Evolutionary conservation across 2,888 invertebrate species (phyloP), one percentile per base, ranked within the genome.

Genomic region (Archaeoteleia sp.): DNA sequence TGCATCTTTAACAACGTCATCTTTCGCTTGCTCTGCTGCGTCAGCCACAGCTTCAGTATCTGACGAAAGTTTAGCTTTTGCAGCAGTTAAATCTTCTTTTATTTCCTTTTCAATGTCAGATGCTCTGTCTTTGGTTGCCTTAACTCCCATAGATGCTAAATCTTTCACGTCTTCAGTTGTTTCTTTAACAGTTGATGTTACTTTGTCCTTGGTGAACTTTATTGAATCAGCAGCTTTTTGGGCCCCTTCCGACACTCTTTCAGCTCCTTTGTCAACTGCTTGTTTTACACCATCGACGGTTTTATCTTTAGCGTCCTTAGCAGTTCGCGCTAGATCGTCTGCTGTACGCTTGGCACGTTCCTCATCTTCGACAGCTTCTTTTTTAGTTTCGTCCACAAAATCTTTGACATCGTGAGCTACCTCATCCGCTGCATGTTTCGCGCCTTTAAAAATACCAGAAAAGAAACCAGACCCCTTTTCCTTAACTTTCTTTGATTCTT

Each of bases 361-460:
- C 35, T 73, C 66, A 25, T 78, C 76, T 79, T 69, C 87, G 3
- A 54, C 73, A 0, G 70, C 76, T 43, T 70, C 74, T 4, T 58
- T 17, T 8, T 68, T 66, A 0, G 51, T 67, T 23, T 71, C 72
- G 2, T 71, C 75, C 84, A 78, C 87, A 86, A 71, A 88, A 86
- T 57, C 70, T 14, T 62, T 62, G 3, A 66, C 58, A 15, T 55
- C 48, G 1, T 13, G 32, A 2, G 35, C 25, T 3, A 57, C 42
- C 17, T 70, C 65, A 4, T 69, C 62, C 0, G 55, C 53, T 3
- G 71, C 55, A 8, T 75, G 69, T 29, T 73, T 71, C 0, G 63
- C 58, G 0, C 72, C 63, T 30, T 74, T 72, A 1, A 72, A 69
- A 0, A 79, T 66, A 0, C 76, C 75, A 0, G 78, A 75, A 0